Percentiles rank a stretch among this genome's conserved stretches.
Evolutionary conservation across 2,888 invertebrate genomes (phyloP).

Genomic region (Siphonodentalium dalli): DNA sequence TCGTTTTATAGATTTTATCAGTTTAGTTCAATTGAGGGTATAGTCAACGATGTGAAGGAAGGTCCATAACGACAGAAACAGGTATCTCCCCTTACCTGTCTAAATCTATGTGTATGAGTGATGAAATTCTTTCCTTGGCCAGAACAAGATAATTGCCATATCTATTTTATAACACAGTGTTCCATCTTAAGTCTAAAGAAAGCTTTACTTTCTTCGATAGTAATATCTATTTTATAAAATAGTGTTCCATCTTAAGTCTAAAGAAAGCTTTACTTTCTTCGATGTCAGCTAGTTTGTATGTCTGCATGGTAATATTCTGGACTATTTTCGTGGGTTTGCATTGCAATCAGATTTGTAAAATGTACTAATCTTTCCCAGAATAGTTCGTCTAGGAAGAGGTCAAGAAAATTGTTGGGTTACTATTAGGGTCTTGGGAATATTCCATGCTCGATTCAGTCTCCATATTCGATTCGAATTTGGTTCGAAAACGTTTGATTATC

Average conservation of each 20-base stretch:
- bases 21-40: slow-evolving; percentile 14
- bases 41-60: slow-evolving; percentile 24
- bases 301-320: slow-evolving; percentile 12
- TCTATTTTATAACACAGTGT: no score
- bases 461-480: no score
- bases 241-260: no score
- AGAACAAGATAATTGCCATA: slow-evolving; percentile 15
- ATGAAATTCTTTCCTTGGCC: slow-evolving; percentile 12
- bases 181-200: no score
- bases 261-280: slow-evolving; percentile 23
- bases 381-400: slow-evolving; percentile 8
- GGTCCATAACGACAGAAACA: slow-evolving; percentile 18
- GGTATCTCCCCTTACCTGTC: slow-evolving; percentile 16
- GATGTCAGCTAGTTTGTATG: neutral
- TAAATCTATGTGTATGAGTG: slow-evolving; percentile 18
- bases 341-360: slow-evolving; percentile 1
- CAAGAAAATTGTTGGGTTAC: slow-evolving; percentile 12
- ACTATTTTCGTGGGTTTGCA: neutral
- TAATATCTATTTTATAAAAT: slow-evolving; percentile 15
- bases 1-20: slow-evolving; percentile 22
- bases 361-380: slow-evolving; percentile 4
- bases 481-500: no score
- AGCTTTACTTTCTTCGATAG: slow-evolving; percentile 19
- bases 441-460: no score
- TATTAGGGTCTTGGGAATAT: no score